Evolutionary conservation across 1,140 invertebrate species (phyloP).

Genomic region (Hyles vespertilio): DNA sequence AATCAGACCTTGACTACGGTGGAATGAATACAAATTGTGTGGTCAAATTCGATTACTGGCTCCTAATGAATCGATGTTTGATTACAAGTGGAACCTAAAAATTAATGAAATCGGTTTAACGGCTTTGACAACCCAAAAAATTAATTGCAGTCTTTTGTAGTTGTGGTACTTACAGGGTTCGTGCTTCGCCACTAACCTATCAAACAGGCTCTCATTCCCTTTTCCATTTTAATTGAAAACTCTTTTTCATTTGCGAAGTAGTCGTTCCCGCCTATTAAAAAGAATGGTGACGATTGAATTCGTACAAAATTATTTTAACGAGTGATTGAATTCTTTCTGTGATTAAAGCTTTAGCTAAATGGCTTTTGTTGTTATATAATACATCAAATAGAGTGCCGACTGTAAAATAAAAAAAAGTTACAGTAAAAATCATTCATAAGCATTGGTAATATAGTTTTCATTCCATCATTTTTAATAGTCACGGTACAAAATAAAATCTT

Average conservation of each 20-base stretch:
- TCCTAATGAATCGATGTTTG: slow-evolving; percentile 7
- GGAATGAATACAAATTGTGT: slow-evolving; percentile 1
- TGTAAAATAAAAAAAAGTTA: too few relatives aligned
- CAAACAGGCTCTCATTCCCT: slow-evolving; percentile 18
- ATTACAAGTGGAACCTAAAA: slow-evolving; percentile 8
- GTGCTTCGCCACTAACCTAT: slow-evolving; percentile 13
- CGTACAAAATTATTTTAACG: slow-evolving; percentile 20
- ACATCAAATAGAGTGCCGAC: too few relatives aligned
- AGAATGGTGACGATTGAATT: slow-evolving; percentile 14
- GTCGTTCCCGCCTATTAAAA: slow-evolving; percentile 14
- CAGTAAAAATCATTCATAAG: too few relatives aligned
- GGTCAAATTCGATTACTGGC: slow-evolving; percentile 4
- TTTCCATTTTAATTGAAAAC: slow-evolving; percentile 30
- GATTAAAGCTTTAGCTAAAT: too few relatives aligned
- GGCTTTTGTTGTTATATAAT: too few relatives aligned
- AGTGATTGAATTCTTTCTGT: slow-evolving; percentile 5
- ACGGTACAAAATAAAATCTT: too few relatives aligned
- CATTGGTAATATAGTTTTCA: too few relatives aligned
- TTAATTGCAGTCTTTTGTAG: slow-evolving; percentile 22
- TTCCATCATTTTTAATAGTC: too few relatives aligned
- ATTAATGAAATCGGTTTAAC: slow-evolving; percentile 9
- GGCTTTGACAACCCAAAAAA: slow-evolving; percentile 12
- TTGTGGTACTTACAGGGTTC: slow-evolving; percentile 9
- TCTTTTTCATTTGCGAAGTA: slow-evolving; percentile 18
- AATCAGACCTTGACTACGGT: background rate